phyloP scores from a whole-genome alignment of 2,888 invertebrate genomes.

The Scaptodrosophila latifasciaeformis region DNA sequence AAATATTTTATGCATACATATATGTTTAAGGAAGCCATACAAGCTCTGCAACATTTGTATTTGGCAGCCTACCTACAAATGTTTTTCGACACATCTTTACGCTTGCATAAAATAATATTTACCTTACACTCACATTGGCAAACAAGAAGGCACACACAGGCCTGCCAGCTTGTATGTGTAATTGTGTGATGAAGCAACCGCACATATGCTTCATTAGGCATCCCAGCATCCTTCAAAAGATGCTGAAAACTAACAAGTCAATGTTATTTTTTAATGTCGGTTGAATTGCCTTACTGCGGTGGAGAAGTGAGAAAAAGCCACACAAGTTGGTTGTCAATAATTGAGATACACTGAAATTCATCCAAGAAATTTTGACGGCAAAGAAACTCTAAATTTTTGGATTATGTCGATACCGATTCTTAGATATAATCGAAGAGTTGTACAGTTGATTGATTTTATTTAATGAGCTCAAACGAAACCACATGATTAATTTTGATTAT shows the following conservation, averaged over 20 bases:
- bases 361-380: too few relatives aligned
- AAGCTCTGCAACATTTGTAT: constrained; percentile 17
- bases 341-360: too few relatives aligned
- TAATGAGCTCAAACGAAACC: too few relatives aligned
- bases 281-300: too few relatives aligned
- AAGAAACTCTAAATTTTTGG: too few relatives aligned
- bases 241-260: constrained; percentile 39
- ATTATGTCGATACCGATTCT: too few relatives aligned
- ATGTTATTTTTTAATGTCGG: constrained; percentile 1
- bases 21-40: background rate
- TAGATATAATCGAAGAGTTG: too few relatives aligned
- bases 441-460: too few relatives aligned
- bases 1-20: constrained; percentile 60
- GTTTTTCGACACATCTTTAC: constrained; percentile 56
- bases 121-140: constrained; percentile 36
- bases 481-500: too few relatives aligned
- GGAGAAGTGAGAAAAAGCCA: too few relatives aligned
- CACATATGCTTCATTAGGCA: constrained; percentile 55
- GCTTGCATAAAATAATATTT: constrained; percentile 61
- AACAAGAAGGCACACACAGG: constrained; percentile 9
- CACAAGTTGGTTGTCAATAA: too few relatives aligned
- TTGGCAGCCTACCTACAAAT: constrained; percentile 46
- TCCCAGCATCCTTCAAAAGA: constrained; percentile 34
- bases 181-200: background rate
- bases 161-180: background rate